phyloP scores from a whole-genome alignment of 2,113 vertebrate species.

The Sceloporus tristichus region DNA sequence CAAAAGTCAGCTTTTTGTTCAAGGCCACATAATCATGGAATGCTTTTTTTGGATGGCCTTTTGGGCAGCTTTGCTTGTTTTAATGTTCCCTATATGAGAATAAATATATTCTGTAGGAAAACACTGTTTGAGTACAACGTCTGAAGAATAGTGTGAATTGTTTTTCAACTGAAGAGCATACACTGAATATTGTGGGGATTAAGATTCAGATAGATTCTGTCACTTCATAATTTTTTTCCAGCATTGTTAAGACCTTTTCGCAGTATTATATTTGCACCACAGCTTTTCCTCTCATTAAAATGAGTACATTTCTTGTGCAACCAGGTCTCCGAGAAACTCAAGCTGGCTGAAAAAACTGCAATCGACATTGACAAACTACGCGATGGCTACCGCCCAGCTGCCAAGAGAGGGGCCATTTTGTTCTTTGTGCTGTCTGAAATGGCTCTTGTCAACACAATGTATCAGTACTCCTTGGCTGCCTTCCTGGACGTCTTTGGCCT shows the following conservation, averaged over 20 bases:
- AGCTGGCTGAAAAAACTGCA: slow-evolving; percentile 86
- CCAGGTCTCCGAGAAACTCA: slow-evolving; percentile 94
- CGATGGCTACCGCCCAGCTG: slow-evolving; percentile 92
- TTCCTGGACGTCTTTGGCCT: slow-evolving; percentile 92
- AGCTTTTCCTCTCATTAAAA: background rate
- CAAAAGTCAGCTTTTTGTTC: background rate
- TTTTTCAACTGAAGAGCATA: background rate
- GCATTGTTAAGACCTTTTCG: slow-evolving; percentile 4
- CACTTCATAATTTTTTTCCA: background rate
- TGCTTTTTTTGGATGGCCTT: background rate
- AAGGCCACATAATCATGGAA: background rate
- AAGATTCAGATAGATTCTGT: background rate
- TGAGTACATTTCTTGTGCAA: background rate
- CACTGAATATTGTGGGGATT: background rate
- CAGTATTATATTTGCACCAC: fast-evolving
- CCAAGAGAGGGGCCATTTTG: slow-evolving; percentile 90
- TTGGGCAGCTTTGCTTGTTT: background rate
- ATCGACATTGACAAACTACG: slow-evolving; percentile 89
- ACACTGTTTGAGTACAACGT: background rate
- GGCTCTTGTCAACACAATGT: slow-evolving; percentile 95
- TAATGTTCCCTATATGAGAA: background rate
- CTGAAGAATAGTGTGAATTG: background rate
- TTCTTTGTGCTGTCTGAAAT: slow-evolving; percentile 96
- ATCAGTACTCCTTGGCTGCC: slow-evolving; percentile 93
- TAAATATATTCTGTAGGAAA: background rate